phyloP scores from a whole-genome alignment of 2,797 vertebrate genomes.

The Acrocephalus scirpaceus region DNA sequence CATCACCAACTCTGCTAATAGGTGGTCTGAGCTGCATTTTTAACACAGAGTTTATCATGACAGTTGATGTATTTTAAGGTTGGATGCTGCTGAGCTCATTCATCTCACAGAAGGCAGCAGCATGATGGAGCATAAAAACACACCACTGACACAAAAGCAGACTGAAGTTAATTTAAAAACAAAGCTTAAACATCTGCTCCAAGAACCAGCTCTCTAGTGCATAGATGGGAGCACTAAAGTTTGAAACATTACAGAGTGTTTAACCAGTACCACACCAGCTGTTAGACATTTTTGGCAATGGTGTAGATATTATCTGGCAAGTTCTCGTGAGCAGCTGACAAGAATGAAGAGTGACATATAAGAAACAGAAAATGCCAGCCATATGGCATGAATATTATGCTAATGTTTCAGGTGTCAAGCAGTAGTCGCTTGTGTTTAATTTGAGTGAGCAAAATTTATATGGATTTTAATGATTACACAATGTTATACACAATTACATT shows the following conservation, averaged over 20 bases:
- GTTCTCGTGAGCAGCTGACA: constrained; percentile 53
- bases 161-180: constrained; percentile 51
- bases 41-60: background rate
- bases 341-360: constrained; percentile 66
- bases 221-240: constrained; percentile 28
- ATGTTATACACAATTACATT: constrained; percentile 61
- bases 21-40: background rate
- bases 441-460: constrained; percentile 50
- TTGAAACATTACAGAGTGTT: constrained; percentile 32
- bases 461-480: constrained; percentile 47
- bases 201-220: constrained; percentile 2
- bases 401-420: constrained; percentile 65
- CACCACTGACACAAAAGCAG: constrained; percentile 23
- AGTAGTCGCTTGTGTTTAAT: constrained; percentile 41
- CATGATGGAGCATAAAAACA: background rate
- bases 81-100: background rate
- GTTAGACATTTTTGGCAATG: constrained; percentile 59
- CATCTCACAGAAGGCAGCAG: constrained; percentile 11
- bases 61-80: background rate
- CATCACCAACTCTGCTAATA: background rate
- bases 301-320: constrained; percentile 59
- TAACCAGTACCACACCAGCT: constrained; percentile 60
- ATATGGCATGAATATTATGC: constrained; percentile 65
- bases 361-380: constrained; percentile 67
- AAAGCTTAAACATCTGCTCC: constrained; percentile 60